Conservation (phyloP, 2,797 vertebrate species). For the Arctocebus calabarensis region DNA sequence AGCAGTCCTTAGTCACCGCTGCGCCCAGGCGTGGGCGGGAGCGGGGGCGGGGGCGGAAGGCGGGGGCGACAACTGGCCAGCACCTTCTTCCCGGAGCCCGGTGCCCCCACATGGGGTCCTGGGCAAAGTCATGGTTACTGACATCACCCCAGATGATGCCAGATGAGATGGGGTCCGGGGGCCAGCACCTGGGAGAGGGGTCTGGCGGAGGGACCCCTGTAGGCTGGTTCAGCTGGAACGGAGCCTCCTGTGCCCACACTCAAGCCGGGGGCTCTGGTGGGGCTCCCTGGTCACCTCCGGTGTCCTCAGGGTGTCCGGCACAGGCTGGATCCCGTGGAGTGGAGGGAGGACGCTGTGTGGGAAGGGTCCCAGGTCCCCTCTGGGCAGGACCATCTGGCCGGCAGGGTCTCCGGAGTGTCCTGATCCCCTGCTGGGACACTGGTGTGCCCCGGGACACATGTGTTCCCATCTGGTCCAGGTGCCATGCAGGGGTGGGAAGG, state of each 20-base stretch:
- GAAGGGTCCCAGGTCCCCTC: not conserved
- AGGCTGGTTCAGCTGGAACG: not conserved
- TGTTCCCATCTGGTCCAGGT: not conserved
- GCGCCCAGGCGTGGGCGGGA: not conserved
- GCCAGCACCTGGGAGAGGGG: not conserved
- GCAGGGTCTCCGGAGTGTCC: not conserved
- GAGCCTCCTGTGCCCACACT: not conserved
- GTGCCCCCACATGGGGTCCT: not conserved
- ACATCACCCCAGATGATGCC: too few relatives aligned
- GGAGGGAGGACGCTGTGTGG: not conserved
- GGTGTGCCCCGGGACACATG: not conserved
- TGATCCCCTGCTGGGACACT: not conserved
- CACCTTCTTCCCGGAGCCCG: not conserved
- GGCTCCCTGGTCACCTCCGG: accelerated
- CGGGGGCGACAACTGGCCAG: not conserved
- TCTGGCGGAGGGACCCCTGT: not conserved
- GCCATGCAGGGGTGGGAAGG: not conserved
- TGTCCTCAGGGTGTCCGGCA: not conserved
- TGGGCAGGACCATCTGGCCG: not conserved
- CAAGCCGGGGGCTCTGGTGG: too few relatives aligned
- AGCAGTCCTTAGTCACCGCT: not conserved
- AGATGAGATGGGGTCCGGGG: not conserved
- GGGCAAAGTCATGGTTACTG: not conserved
- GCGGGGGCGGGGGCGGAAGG: not conserved
- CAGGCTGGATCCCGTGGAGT: accelerated